Base-by-base conservation (phyloP, 2,888 invertebrate genomes). In the Pyralis farinalis region DNA sequence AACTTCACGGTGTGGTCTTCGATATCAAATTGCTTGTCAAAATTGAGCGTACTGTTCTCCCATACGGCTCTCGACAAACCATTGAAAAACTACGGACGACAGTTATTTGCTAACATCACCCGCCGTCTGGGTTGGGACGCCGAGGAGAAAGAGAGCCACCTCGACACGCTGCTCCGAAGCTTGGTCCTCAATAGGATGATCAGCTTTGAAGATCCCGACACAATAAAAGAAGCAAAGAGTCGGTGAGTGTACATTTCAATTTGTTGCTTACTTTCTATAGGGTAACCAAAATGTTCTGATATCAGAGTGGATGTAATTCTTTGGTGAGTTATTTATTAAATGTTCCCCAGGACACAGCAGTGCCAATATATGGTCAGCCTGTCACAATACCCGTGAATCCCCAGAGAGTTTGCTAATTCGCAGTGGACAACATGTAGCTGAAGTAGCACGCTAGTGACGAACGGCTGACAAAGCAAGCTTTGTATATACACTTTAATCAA, bases 1-100 rank as follows among this genome's bases (percentile, higher is more conserved):
- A 96, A 98, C 79, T 98, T 95, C 84, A 97, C 97, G 0, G 98
- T 98, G 0, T 98, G 98, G 98, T 94, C 93, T 5, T 94, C 94
- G 0, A 93, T 97, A 51, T 92, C 92, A 30, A 94, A 94, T 70
- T 95, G 95, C 56, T 81, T 98, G 40, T 91, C 92, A n/a, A 94
- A 94, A 68, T 86, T 98, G 38, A 92, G 92, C 42, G 91, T 92
- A 33, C 85, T 98, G 20, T 87, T 97, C 45, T 94, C 95, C 1
- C 94, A 97, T 73, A 95, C 96, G 0, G 94, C 95, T 10, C 91
- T 92, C 46, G 92, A 94, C 61, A 91, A 93, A 11, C 88, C 92
- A 1, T 94, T 95, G 58, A 93, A 94, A 71, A 89, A 88, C 50
- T 98, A 94, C 64, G 95, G 95, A 8, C 91, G 94, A 31, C 90